Evolutionary conservation across 2,797 vertebrate genomes (phyloP), one percentile per base, ranked within the genome.

Genomic region (Darevskia mixta): DNA sequence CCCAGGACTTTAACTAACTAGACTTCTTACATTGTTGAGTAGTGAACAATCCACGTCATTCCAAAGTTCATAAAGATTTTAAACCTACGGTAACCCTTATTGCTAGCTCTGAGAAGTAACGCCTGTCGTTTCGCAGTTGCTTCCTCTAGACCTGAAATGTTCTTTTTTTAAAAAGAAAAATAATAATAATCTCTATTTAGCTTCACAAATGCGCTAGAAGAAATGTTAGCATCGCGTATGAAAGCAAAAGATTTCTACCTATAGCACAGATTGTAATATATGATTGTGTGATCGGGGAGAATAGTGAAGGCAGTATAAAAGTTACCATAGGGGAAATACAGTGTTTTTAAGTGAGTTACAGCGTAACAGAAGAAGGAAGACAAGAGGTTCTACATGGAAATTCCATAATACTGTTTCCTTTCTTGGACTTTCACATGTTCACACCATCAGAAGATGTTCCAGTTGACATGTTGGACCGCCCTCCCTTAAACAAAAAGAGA

Each of bases 1-100:
- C 23, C 45, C 79, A 89, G 84, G 88, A 94, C 67, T 92, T 90
- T 11, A 55, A 58, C 79, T 82, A 91, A 45, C 43, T 58, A 71
- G 27, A 55, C n/a, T 20, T 58, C 38, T 89, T 93, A 71, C 92
- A 67, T 94, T 95, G 93, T 96, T 93, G 94, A 96, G 90, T 93
- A 92, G 89, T 93, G 91, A 93, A 91, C 89, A 91, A 90, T 90
- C 94, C 95, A 95, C 92, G 94, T 94, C 92, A 89, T 94, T 92
- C 17, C 95, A 95, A 94, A 96, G 95, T 93, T 95, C 96, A 95
- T 98, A 98, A 98, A 98, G 98, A 98, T 98, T 98, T 98, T 98
- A 98, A 99, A 98, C 97, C 97, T 98, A 55, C 49, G 49, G 49
- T 55, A 98, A 97, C 97, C 94, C 87, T 55, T 97, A 97, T 98